A percentile compares a stretch with the other conserved stretches of the same genome.
phyloP scores from a whole-genome alignment of 2,888 invertebrate genomes.

The Drosophila fulvimacula region DNA sequence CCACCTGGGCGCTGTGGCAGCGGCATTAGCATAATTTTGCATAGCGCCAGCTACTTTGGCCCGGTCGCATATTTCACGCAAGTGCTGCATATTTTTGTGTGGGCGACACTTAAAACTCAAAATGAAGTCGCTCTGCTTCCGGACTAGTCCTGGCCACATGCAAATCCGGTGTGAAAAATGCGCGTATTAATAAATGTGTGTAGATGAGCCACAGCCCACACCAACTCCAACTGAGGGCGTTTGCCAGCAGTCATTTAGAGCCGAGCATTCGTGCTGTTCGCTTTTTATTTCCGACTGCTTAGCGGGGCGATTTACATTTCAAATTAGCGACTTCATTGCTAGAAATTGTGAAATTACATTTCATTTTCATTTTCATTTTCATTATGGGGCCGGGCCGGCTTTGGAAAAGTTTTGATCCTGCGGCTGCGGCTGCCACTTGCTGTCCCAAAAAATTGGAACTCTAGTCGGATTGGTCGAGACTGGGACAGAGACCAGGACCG shows the following conservation, averaged over 20 bases:
- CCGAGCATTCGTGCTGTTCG: constrained; percentile 11
- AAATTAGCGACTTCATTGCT: constrained; percentile 80
- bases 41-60: constrained; percentile 55
- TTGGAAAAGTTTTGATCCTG: constrained; percentile 33
- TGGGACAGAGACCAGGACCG: too few species aligned
- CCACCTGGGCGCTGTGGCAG: constrained; percentile 35
- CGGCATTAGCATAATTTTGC: constrained; percentile 79
- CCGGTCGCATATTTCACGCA: constrained; percentile 70
- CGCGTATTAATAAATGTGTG: constrained; percentile 71
- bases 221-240: neutral
- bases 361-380: constrained; percentile 72
- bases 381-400: constrained; percentile 39
- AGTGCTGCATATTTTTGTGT: constrained; percentile 70
- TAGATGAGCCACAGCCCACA: constrained; percentile 17
- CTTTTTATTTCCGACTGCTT: constrained; percentile 59
- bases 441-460: constrained; percentile 25
- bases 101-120: constrained; percentile 71
- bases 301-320: constrained; percentile 76
- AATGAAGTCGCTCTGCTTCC: constrained; percentile 70
- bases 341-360: constrained; percentile 75
- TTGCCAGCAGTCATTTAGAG: constrained; percentile 15
- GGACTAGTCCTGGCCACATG: constrained; percentile 37
- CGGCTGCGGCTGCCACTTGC: constrained; percentile 16
- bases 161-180: constrained; percentile 69
- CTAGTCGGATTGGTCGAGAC: constrained; percentile 9